These are phyloP conservation scores for Laupala kohalensis DNA, from an alignment of 1,140 invertebrate genomes.

Conservation along the genomic window DNA sequence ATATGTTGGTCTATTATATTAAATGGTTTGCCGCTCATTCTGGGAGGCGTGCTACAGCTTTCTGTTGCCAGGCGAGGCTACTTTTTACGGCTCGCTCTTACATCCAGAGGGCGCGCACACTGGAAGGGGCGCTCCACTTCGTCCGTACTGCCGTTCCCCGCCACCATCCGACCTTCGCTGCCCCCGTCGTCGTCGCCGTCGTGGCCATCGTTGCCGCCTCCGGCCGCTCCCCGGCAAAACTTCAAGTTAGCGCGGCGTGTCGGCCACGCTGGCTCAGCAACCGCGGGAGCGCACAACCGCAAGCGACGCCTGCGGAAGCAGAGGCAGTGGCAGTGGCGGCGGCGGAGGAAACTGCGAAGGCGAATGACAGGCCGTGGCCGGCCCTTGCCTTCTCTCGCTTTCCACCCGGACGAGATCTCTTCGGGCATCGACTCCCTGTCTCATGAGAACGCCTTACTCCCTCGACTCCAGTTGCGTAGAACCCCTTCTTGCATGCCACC, in stretches of 20 bases:
- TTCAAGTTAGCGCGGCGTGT: not conserved
- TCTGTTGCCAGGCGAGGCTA: not conserved
- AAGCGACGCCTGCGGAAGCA: no score
- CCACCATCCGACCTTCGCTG: no score
- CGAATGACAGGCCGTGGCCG: not conserved
- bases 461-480: not conserved
- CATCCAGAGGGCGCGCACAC: not conserved
- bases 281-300: not conserved
- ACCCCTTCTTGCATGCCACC: no score
- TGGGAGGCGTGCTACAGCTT: not conserved
- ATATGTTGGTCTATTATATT: constrained; percentile 7
- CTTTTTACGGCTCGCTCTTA: not conserved
- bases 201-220: not conserved
- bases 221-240: not conserved
- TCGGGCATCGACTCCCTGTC: not conserved
- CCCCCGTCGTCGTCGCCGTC: no score
- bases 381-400: not conserved
- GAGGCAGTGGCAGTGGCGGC: no score
- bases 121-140: not conserved
- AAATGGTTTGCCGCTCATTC: constrained; percentile 2
- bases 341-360: not conserved
- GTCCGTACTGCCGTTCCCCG: not conserved
- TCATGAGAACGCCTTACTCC: not conserved
- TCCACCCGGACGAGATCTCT: not conserved
- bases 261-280: not conserved